Evolutionary conservation across 2,888 invertebrate species (phyloP).

Genomic region (Sphaeridia pumilis): DNA sequence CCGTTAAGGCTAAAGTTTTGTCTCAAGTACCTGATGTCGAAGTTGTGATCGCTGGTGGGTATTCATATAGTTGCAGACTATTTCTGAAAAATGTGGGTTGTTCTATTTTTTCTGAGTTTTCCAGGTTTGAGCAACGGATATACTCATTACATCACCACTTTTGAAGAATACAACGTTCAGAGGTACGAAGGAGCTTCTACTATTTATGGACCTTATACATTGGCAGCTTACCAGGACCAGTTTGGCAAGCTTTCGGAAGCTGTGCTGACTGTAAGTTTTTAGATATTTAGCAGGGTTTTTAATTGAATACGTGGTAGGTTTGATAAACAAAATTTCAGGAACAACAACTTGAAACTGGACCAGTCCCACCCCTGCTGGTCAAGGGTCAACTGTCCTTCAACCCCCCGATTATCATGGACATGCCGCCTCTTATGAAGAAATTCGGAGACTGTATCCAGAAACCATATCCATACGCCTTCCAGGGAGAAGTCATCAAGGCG

Average conservation of each 20-base stretch:
- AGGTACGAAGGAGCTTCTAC: slow-evolving; percentile 92
- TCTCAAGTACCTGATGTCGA: slow-evolving; percentile 41
- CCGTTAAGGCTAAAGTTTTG: slow-evolving; percentile 40
- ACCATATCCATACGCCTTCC: slow-evolving; percentile 51
- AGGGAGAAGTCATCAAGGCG: slow-evolving; percentile 57
- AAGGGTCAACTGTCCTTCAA: slow-evolving; percentile 60
- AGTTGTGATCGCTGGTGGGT: slow-evolving; percentile 56
- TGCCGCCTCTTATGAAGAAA: slow-evolving; percentile 55
- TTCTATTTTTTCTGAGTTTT: too few relatives aligned
- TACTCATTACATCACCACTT: slow-evolving; percentile 78
- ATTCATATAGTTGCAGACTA: too few relatives aligned
- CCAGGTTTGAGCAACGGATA: slow-evolving; percentile 75
- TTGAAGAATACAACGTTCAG: slow-evolving; percentile 84
- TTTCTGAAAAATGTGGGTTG: too few relatives aligned
- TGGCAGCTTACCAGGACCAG: slow-evolving; percentile 68
- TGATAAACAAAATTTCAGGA: slow-evolving; percentile 38
- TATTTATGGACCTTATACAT: slow-evolving; percentile 79
- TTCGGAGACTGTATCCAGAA: slow-evolving; percentile 64
- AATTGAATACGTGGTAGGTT: background rate
- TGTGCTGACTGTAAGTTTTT: slow-evolving; percentile 47
- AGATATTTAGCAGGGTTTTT: too few relatives aligned
- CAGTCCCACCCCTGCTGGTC: slow-evolving; percentile 60
- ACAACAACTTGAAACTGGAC: slow-evolving; percentile 42
- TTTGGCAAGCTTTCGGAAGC: slow-evolving; percentile 57
- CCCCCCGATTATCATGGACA: slow-evolving; percentile 64